Evolutionary conservation across 1,140 invertebrate species (phyloP).

Genomic region (Pseudomyrmex pallidus): DNA sequence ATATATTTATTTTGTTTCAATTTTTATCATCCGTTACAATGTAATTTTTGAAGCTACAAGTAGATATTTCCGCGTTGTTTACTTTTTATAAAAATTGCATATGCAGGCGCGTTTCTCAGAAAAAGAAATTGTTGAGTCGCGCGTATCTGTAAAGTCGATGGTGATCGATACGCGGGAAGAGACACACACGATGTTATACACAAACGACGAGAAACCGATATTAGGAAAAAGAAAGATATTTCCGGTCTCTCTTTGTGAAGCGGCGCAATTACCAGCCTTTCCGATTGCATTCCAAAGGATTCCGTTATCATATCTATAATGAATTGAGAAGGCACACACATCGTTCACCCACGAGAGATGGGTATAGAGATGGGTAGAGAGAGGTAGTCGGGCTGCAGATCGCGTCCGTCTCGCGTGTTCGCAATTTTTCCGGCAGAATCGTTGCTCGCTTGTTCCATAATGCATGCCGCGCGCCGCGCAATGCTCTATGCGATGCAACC

Average conservation of each 20-base stretch:
- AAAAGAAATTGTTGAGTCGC: too few species aligned
- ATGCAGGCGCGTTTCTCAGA: too few species aligned
- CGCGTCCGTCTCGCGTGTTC: constrained; percentile 79
- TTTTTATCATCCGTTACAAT: too few species aligned
- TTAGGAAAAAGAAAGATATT: constrained; percentile 1
- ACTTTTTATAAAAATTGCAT: too few species aligned
- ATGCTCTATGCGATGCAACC: constrained; percentile 71
- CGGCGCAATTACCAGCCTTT: constrained; percentile 8
- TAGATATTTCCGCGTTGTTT: too few species aligned
- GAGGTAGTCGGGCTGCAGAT: constrained; percentile 71
- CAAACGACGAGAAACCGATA: background rate
- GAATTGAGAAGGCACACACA: constrained; percentile 44
- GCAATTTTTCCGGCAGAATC: constrained; percentile 80
- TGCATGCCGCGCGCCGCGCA: constrained; percentile 76
- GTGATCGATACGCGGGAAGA: background rate
- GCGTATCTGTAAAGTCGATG: too few species aligned
- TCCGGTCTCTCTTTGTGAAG: background rate
- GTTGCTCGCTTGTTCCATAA: constrained; percentile 79
- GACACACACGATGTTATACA: too few species aligned
- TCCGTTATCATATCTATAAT: constrained; percentile 16
- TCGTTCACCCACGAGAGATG: constrained; percentile 19
- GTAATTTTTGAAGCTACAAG: too few species aligned
- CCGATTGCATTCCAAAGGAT: constrained; percentile 20
- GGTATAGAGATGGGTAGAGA: background rate
- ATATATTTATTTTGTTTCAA: too few species aligned